Evolutionary conservation across 2,888 invertebrate genomes (phyloP).

Genomic region (Thysanoteuthis rhombus): DNA sequence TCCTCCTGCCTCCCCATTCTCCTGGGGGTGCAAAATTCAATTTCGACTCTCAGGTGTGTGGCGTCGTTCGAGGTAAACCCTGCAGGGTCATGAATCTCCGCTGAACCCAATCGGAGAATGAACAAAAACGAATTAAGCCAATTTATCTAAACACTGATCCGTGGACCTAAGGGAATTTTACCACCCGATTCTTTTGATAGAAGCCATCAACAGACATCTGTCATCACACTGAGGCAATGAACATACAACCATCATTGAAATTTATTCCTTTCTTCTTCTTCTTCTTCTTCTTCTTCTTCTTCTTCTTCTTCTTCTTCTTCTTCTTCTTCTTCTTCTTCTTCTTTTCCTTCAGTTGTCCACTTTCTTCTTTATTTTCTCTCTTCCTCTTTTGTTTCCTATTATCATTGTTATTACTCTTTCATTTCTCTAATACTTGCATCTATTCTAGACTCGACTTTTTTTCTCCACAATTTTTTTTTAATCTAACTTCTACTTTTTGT

Average conservation of each 20-base stretch:
- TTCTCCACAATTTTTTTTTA: too few relatives aligned
- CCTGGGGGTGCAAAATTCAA: background rate
- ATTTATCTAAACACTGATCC: background rate
- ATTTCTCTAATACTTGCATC: too few relatives aligned
- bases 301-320: background rate
- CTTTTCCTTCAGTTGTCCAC: background rate
- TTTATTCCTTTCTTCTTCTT: background rate
- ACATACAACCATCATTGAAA: background rate
- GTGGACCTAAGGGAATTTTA: background rate
- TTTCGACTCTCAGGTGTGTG: background rate
- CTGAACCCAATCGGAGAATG: background rate
- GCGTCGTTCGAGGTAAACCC: background rate
- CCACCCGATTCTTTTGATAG: conserved; percentile 12
- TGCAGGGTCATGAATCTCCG: background rate
- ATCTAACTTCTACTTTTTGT: too few relatives aligned
- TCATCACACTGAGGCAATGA: background rate
- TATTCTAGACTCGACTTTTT: too few relatives aligned
- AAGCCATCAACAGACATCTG: background rate
- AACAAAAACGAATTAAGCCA: background rate
- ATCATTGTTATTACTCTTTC: background rate
- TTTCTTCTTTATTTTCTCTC: background rate
- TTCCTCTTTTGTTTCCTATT: background rate
- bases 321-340: background rate
- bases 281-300: background rate
- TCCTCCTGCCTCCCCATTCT: background rate